Evolutionary conservation across 2,113 vertebrate species (phyloP).

Genomic region (Microcebus tavaratra): DNA sequence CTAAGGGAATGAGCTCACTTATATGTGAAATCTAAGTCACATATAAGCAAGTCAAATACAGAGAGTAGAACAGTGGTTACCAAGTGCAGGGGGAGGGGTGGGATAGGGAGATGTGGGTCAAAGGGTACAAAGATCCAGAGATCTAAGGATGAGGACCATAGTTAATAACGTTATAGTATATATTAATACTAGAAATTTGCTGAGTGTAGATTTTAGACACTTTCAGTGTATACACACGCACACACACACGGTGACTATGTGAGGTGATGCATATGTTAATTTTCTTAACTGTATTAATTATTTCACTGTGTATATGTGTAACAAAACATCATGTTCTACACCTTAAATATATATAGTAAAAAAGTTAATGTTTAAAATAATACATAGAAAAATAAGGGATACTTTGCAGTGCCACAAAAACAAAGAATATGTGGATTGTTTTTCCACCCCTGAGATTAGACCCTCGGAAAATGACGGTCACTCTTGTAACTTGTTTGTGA

Average conservation of each 20-base stretch:
- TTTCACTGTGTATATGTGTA: background rate
- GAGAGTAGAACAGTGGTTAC: background rate
- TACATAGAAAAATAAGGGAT: background rate
- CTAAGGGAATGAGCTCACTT: background rate
- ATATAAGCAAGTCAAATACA: background rate
- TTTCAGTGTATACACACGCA: background rate
- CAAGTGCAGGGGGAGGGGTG: rapidly evolving
- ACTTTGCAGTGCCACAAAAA: background rate
- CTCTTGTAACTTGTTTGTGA: background rate
- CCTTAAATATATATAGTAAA: background rate
- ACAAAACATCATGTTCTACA: background rate
- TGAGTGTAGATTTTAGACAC: background rate
- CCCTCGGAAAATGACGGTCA: background rate
- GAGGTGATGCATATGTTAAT: background rate
- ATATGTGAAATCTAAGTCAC: background rate
- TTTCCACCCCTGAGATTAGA: background rate
- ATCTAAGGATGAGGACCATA: background rate
- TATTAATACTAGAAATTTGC: background rate
- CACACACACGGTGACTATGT: background rate
- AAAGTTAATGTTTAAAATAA: background rate
- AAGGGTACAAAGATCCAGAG: too few species aligned
- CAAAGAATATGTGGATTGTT: background rate
- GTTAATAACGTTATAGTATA: background rate
- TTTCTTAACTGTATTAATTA: background rate
- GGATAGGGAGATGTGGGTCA: background rate